Conservation (phyloP, 2,888 invertebrate genomes). For the Sarcophaga rosellei region DNA sequence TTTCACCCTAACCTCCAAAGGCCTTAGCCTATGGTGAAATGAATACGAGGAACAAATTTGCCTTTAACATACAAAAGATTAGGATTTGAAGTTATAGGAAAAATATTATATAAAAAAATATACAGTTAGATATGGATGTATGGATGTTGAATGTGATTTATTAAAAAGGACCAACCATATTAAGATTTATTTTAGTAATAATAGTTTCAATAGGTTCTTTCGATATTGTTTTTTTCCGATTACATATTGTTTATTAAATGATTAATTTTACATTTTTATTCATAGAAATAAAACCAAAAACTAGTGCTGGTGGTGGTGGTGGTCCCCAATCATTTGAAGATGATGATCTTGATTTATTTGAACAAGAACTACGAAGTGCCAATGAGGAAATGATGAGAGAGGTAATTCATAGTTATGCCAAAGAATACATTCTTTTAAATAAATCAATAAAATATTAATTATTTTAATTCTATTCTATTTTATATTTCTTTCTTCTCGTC, state of each 20-base stretch:
- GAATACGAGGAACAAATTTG: too few species aligned
- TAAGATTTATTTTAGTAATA: too few species aligned
- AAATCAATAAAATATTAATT: not conserved
- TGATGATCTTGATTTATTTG: conserved; percentile 74
- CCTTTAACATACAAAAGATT: too few species aligned
- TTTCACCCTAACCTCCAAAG: too few species aligned
- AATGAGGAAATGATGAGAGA: conserved; percentile 80
- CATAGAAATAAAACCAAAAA: conserved; percentile 78
- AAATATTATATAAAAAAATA: too few species aligned
- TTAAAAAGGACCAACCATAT: too few species aligned
- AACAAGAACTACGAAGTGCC: conserved; percentile 78
- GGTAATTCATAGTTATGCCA: conserved; percentile 72
- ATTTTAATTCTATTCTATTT: not conserved
- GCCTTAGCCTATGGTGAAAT: too few species aligned
- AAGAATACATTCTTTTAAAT: not conserved
- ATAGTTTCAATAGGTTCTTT: too few species aligned
- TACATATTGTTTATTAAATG: conserved; percentile 7
- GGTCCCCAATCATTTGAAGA: conserved; percentile 73
- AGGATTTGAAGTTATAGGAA: too few species aligned
- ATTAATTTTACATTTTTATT: conserved; percentile 25
- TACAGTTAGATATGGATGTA: too few species aligned
- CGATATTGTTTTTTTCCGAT: too few species aligned
- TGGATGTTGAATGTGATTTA: too few species aligned
- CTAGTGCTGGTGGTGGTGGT: conserved; percentile 72
- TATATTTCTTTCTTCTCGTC: conserved; percentile 55